Evolutionary conservation across 2,888 invertebrate species (phyloP).

Genomic region (Ormyrus labotus): DNA sequence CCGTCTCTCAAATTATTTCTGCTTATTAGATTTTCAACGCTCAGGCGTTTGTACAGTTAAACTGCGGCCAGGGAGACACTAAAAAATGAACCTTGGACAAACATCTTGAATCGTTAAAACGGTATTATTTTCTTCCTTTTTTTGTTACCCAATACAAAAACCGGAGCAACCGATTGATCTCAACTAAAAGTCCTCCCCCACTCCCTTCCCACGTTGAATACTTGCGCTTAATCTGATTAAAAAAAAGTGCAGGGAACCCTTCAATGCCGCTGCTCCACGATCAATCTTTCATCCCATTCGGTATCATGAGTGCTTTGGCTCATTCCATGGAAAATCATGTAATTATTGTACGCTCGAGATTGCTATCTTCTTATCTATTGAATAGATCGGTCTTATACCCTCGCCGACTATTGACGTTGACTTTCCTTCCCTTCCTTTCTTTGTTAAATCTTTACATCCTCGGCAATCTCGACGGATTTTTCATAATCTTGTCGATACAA

Average conservation of each 20-base stretch:
- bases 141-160: too few relatives aligned
- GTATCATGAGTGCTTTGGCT: slow-evolving; percentile 37
- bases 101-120: too few relatives aligned
- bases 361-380: slow-evolving; percentile 65
- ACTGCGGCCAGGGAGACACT: too few relatives aligned
- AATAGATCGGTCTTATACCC: slow-evolving; percentile 59
- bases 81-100: too few relatives aligned
- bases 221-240: slow-evolving; percentile 18
- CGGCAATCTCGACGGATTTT: slow-evolving; percentile 33
- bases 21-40: too few relatives aligned
- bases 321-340: slow-evolving; percentile 69
- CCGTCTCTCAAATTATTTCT: too few relatives aligned
- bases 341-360: slow-evolving; percentile 70
- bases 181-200: too few relatives aligned
- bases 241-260: slow-evolving; percentile 1
- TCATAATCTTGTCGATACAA: slow-evolving; percentile 10
- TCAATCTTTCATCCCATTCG: slow-evolving; percentile 37
- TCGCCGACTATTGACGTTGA: slow-evolving; percentile 55
- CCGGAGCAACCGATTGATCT: too few relatives aligned
- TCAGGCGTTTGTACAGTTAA: too few relatives aligned
- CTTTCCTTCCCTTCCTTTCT: slow-evolving; percentile 31
- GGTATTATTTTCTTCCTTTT: too few relatives aligned
- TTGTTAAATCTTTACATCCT: slow-evolving; percentile 36
- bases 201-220: slow-evolving; percentile 1
- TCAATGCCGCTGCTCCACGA: not conserved